Evolutionary conservation across 2,797 vertebrate genomes (phyloP), one percentile per base, ranked within the genome.

Genomic region (Eptatretus atami): DNA sequence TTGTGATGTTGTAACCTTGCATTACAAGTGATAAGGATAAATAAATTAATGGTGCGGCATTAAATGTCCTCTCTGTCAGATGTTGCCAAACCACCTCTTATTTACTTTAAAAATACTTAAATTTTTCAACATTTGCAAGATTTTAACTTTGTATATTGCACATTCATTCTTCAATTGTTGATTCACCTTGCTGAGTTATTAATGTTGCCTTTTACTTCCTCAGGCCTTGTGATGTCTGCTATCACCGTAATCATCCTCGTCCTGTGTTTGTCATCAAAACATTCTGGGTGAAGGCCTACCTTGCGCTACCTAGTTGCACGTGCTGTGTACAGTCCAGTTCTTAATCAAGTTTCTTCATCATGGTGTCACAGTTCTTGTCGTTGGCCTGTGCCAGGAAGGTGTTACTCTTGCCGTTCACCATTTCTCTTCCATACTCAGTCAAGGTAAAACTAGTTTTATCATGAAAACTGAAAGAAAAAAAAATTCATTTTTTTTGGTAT

Each of bases 281-380:
- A 3, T 98, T 96, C 0, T 82, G 72, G 55, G 68, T 96, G 61
- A 85, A 68, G 70, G 74, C 6, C 75, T 69, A 9, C 63, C 75
- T 3, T 96, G 88, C n/a, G 92, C 65, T 78, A 25, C 71, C 78
- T 0, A 92, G 69, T n/a, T 98, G 90, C 69, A 90, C n/a, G 83
- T 1, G 82, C 90, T 14, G 80, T 98, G 69, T 98, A 98, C 74
- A 79, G n/a, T 94, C 71, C 86, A 96, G 69, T 92, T 87, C 72
- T 92, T 95, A 1, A 86, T 98, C 68, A 94, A 96, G 75, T 98
- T 95, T 78, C n/a, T 94, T 98, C 76, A 98, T 98, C 72, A 96
- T 95, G 90, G 90, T 0, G 80, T 98, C 70, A 98, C 86, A 0
- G 92, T 98, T 98, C 53, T 71, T 98, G 66, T n/a, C n/a, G 92